Evolutionary conservation across 64 coral and sea anemone genomes (phyloP).

Genomic region (Dendrophyllia cribrosa): DNA sequence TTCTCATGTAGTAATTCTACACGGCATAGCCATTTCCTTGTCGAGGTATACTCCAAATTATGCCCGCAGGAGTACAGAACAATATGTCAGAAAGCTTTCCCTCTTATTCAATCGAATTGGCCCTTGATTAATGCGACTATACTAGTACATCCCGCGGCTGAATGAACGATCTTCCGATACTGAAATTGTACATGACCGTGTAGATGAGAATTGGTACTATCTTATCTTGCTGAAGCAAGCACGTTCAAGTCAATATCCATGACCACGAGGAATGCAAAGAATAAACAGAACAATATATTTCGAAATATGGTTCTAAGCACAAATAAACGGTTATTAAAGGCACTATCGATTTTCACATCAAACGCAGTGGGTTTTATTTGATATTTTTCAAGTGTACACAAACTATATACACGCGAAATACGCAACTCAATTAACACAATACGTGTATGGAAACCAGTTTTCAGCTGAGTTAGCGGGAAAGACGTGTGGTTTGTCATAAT

Average conservation of each 20-base stretch:
- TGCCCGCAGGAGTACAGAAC: too few species aligned
- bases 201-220: too few species aligned
- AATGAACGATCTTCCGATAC: too few species aligned
- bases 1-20: too few species aligned
- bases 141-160: too few species aligned
- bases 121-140: too few species aligned
- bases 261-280: not conserved
- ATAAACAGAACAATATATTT: not conserved
- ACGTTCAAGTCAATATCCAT: not conserved
- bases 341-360: not conserved
- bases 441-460: not conserved
- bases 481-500: not conserved
- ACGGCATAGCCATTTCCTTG: too few species aligned
- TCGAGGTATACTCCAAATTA: too few species aligned
- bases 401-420: not conserved
- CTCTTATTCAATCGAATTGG: too few species aligned
- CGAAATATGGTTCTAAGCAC: not conserved
- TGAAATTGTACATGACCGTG: too few species aligned
- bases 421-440: not conserved
- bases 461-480: not conserved
- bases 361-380: not conserved
- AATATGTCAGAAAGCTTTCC: too few species aligned
- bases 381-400: not conserved
- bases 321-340: not conserved
- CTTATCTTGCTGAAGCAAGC: not conserved